phyloP scores from a whole-genome alignment of 1,140 invertebrate species.

The Ceratina calcarata region DNA sequence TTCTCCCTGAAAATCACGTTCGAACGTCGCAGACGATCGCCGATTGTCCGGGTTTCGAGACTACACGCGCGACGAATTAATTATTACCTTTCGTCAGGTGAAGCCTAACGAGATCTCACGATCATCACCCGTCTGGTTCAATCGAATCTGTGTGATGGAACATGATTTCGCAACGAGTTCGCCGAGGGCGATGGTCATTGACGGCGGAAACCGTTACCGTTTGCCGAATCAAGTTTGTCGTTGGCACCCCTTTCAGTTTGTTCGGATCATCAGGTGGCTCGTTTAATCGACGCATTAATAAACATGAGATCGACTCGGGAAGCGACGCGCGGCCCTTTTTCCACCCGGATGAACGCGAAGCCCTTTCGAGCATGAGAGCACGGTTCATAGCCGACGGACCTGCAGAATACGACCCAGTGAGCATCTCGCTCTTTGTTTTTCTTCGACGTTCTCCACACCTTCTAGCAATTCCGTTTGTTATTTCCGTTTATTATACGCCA shows the following conservation, averaged over 20 bases:
- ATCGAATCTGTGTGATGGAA: too few species aligned
- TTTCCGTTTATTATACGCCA: background rate
- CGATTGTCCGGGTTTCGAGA: conserved; percentile 31
- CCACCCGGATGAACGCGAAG: background rate
- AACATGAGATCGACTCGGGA: background rate
- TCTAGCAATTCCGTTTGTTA: background rate
- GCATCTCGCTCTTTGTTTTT: background rate
- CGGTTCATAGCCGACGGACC: conserved; percentile 20
- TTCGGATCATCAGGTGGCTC: conserved; percentile 14
- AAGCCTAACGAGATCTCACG: too few species aligned
- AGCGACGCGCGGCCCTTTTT: conserved; percentile 3
- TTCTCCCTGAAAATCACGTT: conserved; percentile 37
- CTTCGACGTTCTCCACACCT: background rate
- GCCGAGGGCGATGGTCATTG: too few species aligned
- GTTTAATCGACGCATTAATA: conserved; percentile 14
- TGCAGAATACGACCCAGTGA: conserved; percentile 10
- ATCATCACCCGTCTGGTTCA: too few species aligned
- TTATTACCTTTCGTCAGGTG: conserved; percentile 9
- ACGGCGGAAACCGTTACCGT: background rate
- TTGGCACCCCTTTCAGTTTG: background rate
- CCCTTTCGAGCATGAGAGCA: conserved; percentile 9
- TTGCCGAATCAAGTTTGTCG: conserved; percentile 12
- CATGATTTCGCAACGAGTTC: too few species aligned
- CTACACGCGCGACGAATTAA: conserved; percentile 40
- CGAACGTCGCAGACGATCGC: conserved; percentile 13